Percentiles rank a stretch among this genome's conserved stretches.
Conservation (phyloP, 1,140 invertebrate genomes). For the Diploscapter pachys region DNA sequence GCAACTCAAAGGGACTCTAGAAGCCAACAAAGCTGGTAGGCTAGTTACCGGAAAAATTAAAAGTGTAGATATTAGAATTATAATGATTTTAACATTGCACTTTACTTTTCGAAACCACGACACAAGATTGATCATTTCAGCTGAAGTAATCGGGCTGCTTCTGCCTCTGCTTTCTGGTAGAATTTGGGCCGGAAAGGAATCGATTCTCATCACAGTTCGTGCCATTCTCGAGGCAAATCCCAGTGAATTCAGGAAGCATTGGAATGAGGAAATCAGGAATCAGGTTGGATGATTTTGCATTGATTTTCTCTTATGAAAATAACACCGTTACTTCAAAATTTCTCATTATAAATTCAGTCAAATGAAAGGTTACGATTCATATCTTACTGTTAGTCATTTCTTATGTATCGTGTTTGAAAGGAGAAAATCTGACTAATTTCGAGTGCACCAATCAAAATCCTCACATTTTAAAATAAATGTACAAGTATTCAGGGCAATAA, state of each 20-base stretch:
- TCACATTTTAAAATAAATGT: too few species aligned
- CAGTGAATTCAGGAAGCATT: neutral
- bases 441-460: too few species aligned
- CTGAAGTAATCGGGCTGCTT: constrained; percentile 4
- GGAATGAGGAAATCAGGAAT: neutral
- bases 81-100: too few species aligned
- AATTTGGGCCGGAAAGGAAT: constrained; percentile 39
- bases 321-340: too few species aligned
- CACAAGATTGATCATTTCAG: constrained; percentile 16
- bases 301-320: neutral
- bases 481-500: too few species aligned
- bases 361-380: too few species aligned
- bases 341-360: too few species aligned
- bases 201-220: constrained; percentile 23
- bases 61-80: too few species aligned
- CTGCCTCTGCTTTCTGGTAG: constrained; percentile 27
- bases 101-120: too few species aligned
- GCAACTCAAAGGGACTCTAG: constrained; percentile 1
- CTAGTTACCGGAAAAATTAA: neutral
- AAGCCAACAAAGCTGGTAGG: neutral
- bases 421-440: too few species aligned
- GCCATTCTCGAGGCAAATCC: constrained; percentile 9
- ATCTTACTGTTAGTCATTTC: too few species aligned
- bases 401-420: too few species aligned
- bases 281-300: constrained; percentile 3